Evolutionary conservation across 2,888 invertebrate genomes (phyloP), one percentile per base, ranked within the genome.

Genomic region (Pomacea canaliculata): DNA sequence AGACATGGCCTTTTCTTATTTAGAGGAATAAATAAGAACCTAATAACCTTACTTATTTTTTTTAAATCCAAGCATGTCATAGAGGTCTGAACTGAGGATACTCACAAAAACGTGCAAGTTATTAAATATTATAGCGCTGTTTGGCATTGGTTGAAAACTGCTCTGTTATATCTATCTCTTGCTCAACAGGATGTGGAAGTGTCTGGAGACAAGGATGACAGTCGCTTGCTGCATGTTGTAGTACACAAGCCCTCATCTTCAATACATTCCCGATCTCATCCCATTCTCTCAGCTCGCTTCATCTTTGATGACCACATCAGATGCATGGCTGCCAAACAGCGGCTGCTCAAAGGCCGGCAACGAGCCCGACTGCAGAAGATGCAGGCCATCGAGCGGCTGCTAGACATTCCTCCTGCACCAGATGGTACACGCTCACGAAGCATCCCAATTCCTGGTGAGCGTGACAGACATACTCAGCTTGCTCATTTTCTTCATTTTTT

Each of bases 291-390:
- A 12, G 90, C 89, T 8, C 83, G 85, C 91, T 98, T 99, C 91
- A 94, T 98, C 79, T 99, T 99, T 90, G 99, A 99, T 89, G 99
- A 99, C 92, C 98, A 99, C 90, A 99, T 99, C 83, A 93, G 99
- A 56, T 99, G 98, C 89, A 98, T 99, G 98, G 98, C 99, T 27
- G 99, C 99, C 48, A 99, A 98, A 88, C 99, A 99, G 91, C 96
- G 95, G 56, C 84, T 92, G 27, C 91, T 90, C 7, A 92, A 92
- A 83, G 92, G 92, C n/a, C 86, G 91, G 12, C 95, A 96, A 86
- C 97, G 97, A 91, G 97, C 98, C 0, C 94, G 99, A 0, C 97
- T 98, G 88, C 96, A 97, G 92, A 99, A 99, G 91, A 96, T 99
- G 95, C 95, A 95, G 88, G 96, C 97, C 91, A 98, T 99, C 76